Conservation (phyloP, 2,888 invertebrate species). For the Platerodrilus igneus region DNA sequence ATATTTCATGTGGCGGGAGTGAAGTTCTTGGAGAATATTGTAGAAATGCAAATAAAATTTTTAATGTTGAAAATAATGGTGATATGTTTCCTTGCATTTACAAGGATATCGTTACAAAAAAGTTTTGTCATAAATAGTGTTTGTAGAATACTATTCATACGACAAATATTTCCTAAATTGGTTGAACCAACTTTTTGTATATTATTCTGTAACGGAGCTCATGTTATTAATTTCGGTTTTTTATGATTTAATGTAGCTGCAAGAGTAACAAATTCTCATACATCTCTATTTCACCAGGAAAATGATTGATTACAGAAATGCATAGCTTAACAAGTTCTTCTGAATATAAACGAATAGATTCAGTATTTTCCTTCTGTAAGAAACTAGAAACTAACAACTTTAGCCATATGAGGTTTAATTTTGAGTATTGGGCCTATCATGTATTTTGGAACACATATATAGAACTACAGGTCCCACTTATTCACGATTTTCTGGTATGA, state of each 20-base stretch:
- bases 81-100: slow-evolving; percentile 52
- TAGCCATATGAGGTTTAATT: slow-evolving; percentile 52
- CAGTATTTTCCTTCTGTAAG: slow-evolving; percentile 57
- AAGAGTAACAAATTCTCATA: slow-evolving; percentile 41
- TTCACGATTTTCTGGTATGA: slow-evolving; percentile 53
- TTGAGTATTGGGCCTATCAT: slow-evolving; percentile 59
- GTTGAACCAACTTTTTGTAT: slow-evolving; percentile 66
- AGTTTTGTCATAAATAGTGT: slow-evolving; percentile 77
- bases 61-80: slow-evolving; percentile 59
- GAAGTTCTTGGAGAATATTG: slow-evolving; percentile 63
- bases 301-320: slow-evolving; percentile 52
- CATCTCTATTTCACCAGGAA: slow-evolving; percentile 43
- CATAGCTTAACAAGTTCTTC: slow-evolving; percentile 60
- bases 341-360: slow-evolving; percentile 46
- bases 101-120: slow-evolving; percentile 66
- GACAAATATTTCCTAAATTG: slow-evolving; percentile 85
- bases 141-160: slow-evolving; percentile 84
- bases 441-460: slow-evolving; percentile 58
- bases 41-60: slow-evolving; percentile 69
- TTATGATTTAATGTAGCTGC: no score
- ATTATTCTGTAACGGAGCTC: slow-evolving; percentile 35
- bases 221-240: no score
- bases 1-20: slow-evolving; percentile 67
- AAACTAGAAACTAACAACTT: slow-evolving; percentile 50
- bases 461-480: slow-evolving; percentile 60